Evolutionary conservation across 2,888 invertebrate genomes (phyloP).

Genomic region (Mimachlamys varia): DNA sequence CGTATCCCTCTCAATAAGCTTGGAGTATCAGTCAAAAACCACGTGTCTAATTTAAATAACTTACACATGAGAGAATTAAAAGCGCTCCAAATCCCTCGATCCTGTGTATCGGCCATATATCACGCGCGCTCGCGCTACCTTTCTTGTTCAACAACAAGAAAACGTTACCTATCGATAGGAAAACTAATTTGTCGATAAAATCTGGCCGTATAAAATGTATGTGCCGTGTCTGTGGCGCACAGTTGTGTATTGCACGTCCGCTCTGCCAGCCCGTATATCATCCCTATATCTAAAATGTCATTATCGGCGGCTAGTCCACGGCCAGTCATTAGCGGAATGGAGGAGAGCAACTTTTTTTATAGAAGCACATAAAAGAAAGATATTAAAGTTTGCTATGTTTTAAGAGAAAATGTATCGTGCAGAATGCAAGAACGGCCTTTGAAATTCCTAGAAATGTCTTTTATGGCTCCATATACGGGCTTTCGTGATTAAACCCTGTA

Average conservation of each 20-base stretch:
- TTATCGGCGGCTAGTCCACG: neutral
- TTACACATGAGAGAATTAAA: neutral
- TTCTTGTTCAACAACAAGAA: constrained; percentile 27
- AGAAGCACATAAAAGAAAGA: constrained; percentile 27
- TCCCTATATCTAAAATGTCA: neutral
- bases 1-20: neutral
- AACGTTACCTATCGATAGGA: constrained; percentile 29
- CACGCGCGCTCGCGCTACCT: constrained; percentile 1
- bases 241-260: constrained; percentile 8
- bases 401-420: constrained; percentile 29
- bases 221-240: neutral
- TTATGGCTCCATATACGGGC: constrained; percentile 20
- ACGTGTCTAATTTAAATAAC: neutral
- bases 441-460: constrained; percentile 34
- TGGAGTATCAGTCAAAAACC: neutral
- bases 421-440: constrained; percentile 33
- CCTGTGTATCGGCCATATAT: neutral
- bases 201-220: constrained; percentile 11
- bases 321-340: constrained; percentile 3
- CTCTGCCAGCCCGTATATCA: neutral
- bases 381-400: constrained; percentile 36
- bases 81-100: neutral
- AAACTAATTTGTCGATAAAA: constrained; percentile 32
- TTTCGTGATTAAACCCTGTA: constrained; percentile 25
- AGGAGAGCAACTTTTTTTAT: neutral